phyloP scores from a whole-genome alignment of 2,888 invertebrate genomes.

The Drosophila setosimentum region DNA sequence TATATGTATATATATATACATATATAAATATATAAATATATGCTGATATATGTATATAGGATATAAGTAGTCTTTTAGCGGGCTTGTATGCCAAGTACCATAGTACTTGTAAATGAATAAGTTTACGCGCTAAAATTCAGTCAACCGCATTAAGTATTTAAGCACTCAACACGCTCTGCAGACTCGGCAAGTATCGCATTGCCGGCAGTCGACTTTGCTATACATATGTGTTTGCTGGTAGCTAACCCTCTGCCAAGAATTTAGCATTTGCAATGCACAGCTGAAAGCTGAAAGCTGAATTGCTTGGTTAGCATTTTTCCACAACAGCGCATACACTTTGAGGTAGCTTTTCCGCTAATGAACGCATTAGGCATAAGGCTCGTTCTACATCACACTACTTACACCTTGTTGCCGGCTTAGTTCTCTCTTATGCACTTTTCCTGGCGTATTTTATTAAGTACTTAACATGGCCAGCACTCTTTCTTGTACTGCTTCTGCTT shows the following conservation, averaged over 20 bases:
- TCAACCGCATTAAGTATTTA: slow-evolving; percentile 81
- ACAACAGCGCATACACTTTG: slow-evolving; percentile 75
- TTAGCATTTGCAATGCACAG: slow-evolving; percentile 41
- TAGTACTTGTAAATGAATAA: slow-evolving; percentile 64
- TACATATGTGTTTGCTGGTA: not conserved
- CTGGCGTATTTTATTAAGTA: slow-evolving; percentile 51
- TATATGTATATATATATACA: not conserved
- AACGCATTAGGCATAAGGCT: slow-evolving; percentile 73
- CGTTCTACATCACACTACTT: slow-evolving; percentile 46
- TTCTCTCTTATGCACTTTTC: slow-evolving; percentile 23
- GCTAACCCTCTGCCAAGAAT: slow-evolving; percentile 11
- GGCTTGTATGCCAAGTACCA: slow-evolving; percentile 25
- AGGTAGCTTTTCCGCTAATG: slow-evolving; percentile 81
- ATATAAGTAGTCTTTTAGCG: slow-evolving; percentile 46
- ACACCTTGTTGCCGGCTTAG: slow-evolving; percentile 73
- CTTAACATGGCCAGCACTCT: slow-evolving; percentile 25
- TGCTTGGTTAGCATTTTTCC: slow-evolving; percentile 78
- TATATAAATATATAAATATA: not conserved
- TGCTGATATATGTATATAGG: not conserved
- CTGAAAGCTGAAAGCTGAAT: slow-evolving; percentile 24
- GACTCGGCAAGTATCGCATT: slow-evolving; percentile 43
- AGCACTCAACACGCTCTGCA: slow-evolving; percentile 73
- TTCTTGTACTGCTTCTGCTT: not conserved
- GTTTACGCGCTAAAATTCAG: slow-evolving; percentile 76
- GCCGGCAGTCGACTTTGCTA: slow-evolving; percentile 6